Base-by-base conservation (phyloP, 1,140 invertebrate genomes). In the Rhagoletis zephyria region DNA sequence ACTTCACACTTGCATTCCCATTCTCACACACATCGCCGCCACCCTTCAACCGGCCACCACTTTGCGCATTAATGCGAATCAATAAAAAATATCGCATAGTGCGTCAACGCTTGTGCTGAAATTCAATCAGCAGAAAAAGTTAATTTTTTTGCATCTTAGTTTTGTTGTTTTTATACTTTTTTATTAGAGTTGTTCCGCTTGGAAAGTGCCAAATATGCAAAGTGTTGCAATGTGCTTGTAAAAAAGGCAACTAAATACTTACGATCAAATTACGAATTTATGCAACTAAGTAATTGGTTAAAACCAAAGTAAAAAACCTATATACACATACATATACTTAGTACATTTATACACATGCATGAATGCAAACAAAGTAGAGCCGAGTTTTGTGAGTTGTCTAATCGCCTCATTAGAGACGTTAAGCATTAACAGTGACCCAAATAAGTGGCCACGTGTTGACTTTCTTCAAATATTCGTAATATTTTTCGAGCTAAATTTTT, bases 221-320 rank as follows among this genome's bases (percentile, higher is more conserved):
- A 74, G 42, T 48, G 45, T 7, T 5, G 67, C 42, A 74, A 45
- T 4, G 16, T 12, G 14, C 67, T 4, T 45, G 67, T 12, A 74
- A 74, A 45, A 74, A 74, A 48, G 7, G 1, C 40, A 67, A 67
- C 30, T 30, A 42, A 67, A 74, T 42, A 1, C 16, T 74, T 42
- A 5, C 42, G 67, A 74, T 74, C 67, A 74, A 74, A 74, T 74
- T 74, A 74, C 67, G 42, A 74, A 45, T 74, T 74, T 74, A 74
- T 74, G 67, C 67, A 74, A 74, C 67, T 74, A 14, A 4, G 67
- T 74, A 74, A 74, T 74, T 74, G 12, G 12, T 74, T 48, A 56
- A 56, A 10, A 42, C 67, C 4, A 63, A 12, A 63, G 16, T 4
- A 63, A 63, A 60, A 60, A 60, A 60, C 12, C 6, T 60, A 60